Base-by-base conservation (phyloP, 2,888 invertebrate species). In the Lasius platythorax region DNA sequence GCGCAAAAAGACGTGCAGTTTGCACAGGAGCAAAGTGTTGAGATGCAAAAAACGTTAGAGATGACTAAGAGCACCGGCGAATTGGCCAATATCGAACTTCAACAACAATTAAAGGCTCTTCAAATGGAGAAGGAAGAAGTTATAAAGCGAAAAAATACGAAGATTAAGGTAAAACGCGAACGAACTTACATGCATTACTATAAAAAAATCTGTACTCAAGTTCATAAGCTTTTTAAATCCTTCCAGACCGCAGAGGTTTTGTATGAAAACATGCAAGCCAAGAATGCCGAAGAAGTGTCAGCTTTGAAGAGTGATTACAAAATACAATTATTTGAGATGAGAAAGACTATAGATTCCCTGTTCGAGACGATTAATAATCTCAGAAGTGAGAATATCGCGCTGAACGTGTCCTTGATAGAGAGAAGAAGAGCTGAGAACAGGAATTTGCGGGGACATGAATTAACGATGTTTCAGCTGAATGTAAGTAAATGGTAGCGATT, bases 51-150 rank as follows among this genome's bases (percentile, higher is more conserved):
- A 12, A 18, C 2, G 23, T 12, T 61, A 33, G 46, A 79, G 18
- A 33, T 2, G 5, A 46, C 23, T 18, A 70, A 61, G n/a, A 70
- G 0, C 0, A 33, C 6, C 15, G 43, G 9, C 8, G 43, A 79
- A 3, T 23, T 12, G 30, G 12, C 37, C 11, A 67, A 56, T 28
- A 12, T 5, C n/a, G 33, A 75, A 23, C 53, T 78, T 43, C 43
- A 79, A 4, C 40, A 33, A 9, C 28, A 56, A 58, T 0, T 79
- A 11, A 43, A 70, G 23, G 5, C 15, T 46, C 58, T 79, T 23
- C n/a, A 70, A n/a, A 70, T 2, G 1, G 70, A 79, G n/a, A 79
- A 78, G 6, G 67, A 70, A 46, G 79, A 79, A 46, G 15, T 43
- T 61, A 15, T 30, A 2, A 61, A 46, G 23, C 68, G 30, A 40